Evolutionary conservation across 2,113 vertebrate genomes (phyloP).

Genomic region (Notarius lentiginosus): DNA sequence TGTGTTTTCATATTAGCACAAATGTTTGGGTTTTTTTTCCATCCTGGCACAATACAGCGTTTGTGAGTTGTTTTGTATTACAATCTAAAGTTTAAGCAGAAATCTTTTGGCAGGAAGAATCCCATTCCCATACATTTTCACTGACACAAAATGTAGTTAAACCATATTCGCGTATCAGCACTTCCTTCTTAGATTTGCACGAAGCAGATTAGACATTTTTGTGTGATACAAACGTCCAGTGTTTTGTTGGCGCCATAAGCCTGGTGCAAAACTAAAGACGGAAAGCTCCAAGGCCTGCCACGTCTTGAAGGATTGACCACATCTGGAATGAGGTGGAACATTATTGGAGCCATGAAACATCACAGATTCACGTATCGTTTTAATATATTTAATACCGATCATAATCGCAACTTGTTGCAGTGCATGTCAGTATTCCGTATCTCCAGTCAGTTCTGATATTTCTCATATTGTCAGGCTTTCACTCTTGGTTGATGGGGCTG

Average conservation of each 20-base stretch:
- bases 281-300: neutral
- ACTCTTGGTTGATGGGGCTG: neutral
- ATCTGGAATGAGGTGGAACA: neutral
- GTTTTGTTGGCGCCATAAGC: neutral
- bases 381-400: neutral
- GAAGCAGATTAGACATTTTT: neutral
- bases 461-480: neutral
- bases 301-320: neutral
- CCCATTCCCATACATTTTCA: neutral
- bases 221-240: neutral
- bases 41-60: neutral
- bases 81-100: neutral
- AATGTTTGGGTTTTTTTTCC: neutral
- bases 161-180: neutral
- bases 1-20: neutral
- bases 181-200: neutral
- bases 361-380: neutral
- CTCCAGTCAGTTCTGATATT: neutral
- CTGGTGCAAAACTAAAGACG: neutral
- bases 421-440: neutral
- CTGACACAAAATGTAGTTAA: neutral
- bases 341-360: neutral
- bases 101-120: neutral
- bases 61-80: neutral
- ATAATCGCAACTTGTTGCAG: neutral